These are phyloP conservation scores for Watsonalla binaria DNA, from an alignment of 2,888 invertebrate species.

Conservation along the genomic window DNA sequence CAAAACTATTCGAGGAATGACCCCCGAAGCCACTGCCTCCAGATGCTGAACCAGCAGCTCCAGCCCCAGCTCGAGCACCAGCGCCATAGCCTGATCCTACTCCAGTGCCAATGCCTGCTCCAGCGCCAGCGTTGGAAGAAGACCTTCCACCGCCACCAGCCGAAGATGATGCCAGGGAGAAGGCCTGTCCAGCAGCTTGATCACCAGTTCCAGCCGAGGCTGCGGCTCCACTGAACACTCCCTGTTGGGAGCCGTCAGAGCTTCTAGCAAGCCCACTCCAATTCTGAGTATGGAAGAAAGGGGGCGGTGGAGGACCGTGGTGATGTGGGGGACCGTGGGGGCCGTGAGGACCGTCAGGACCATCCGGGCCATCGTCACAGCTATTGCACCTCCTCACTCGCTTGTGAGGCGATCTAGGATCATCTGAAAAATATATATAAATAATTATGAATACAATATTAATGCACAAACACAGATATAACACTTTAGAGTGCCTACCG, in stretches of 20 bases:
- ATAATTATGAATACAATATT: no score
- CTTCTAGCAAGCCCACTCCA: conserved; percentile 48
- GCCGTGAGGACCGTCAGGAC: conserved; percentile 11
- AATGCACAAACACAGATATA: no score
- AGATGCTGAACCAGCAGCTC: not conserved
- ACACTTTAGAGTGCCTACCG: no score
- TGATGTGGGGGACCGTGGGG: conserved; percentile 12
- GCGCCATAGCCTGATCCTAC: conserved; percentile 2
- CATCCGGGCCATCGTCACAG: conserved; percentile 12
- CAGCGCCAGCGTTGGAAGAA: conserved; percentile 4
- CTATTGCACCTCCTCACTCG: conserved; percentile 27
- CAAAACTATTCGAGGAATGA: not conserved
- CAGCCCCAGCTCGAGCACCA: not conserved
- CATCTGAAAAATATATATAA: conserved; percentile 19
- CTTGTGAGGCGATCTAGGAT: conserved; percentile 16
- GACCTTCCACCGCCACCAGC: conserved; percentile 3
- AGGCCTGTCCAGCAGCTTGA: conserved; percentile 36
- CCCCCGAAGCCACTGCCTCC: not conserved
- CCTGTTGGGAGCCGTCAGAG: conserved; percentile 34
- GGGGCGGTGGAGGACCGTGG: conserved; percentile 19
- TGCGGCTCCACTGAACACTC: conserved; percentile 50
- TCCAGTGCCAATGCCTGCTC: conserved; percentile 4
- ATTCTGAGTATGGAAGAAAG: conserved; percentile 42
- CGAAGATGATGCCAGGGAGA: conserved; percentile 34
- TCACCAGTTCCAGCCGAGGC: conserved; percentile 29